phyloP scores from a whole-genome alignment of 2,888 invertebrate genomes.

The Rutpela maculata region DNA sequence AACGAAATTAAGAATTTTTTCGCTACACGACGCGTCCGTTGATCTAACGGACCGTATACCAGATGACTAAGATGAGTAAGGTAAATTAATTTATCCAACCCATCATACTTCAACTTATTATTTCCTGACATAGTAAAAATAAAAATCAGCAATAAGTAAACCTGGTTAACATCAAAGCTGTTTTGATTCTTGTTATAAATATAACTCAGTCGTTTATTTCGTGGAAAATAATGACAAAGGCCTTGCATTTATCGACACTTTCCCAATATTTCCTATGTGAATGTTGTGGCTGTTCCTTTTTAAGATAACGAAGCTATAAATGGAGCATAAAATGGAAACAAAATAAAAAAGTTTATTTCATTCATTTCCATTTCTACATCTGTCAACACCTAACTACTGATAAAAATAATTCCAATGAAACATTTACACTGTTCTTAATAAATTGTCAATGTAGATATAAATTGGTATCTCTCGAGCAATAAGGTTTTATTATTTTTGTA shows the following conservation, averaged over 20 bases:
- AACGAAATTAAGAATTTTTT: no score
- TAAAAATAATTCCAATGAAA: neutral
- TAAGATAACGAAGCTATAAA: slow-evolving; percentile 19
- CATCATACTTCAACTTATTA: no score
- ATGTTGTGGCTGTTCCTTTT: neutral
- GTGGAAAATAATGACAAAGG: slow-evolving; percentile 1
- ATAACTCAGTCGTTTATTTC: neutral
- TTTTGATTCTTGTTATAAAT: slow-evolving; percentile 8
- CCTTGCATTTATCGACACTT: slow-evolving; percentile 10
- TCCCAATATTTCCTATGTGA: neutral
- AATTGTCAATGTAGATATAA: no score
- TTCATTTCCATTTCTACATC: neutral
- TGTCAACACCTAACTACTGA: neutral
- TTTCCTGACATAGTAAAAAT: neutral
- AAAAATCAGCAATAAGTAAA: neutral
- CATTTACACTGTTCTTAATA: no score
- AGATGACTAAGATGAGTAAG: no score
- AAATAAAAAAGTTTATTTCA: neutral
- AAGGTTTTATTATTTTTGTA: no score
- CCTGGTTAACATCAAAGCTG: neutral
- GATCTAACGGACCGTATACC: no score
- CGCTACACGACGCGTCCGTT: no score
- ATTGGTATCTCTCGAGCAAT: no score
- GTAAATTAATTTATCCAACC: no score
- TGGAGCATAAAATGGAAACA: neutral